Conservation (phyloP, 2,888 invertebrate genomes). For the Ditula angustiorana region DNA sequence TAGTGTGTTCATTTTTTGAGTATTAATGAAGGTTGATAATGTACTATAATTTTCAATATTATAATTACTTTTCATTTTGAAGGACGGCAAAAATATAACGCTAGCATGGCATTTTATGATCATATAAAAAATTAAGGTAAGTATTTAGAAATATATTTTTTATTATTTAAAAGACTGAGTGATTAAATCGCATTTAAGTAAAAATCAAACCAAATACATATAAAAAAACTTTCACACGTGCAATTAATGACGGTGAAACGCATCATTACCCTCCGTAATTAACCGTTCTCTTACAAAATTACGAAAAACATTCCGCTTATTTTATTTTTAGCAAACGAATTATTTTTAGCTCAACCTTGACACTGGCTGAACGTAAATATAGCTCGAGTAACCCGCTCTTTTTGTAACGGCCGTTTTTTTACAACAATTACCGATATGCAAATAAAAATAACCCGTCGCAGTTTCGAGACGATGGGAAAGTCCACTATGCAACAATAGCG, state of each 20-base stretch:
- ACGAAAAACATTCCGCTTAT: slow-evolving; percentile 26
- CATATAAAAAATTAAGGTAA: too few species aligned
- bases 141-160: not conserved
- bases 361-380: slow-evolving; percentile 18
- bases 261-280: slow-evolving; percentile 23
- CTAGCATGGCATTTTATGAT: too few species aligned
- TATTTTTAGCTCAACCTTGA: slow-evolving; percentile 36
- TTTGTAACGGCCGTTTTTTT: slow-evolving; percentile 41
- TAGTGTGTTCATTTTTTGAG: too few species aligned
- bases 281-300: slow-evolving; percentile 22
- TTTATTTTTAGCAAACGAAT: slow-evolving; percentile 20
- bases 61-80: too few species aligned
- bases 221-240: slow-evolving; percentile 15
- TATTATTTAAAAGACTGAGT: not conserved
- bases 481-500: slow-evolving; percentile 58
- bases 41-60: too few species aligned
- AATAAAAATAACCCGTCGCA: slow-evolving; percentile 29
- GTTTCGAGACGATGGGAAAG: slow-evolving; percentile 60
- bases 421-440: not conserved
- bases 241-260: slow-evolving; percentile 1
- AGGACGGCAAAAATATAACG: too few species aligned
- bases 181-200: not conserved
- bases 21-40: too few species aligned
- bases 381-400: slow-evolving; percentile 21
- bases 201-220: not conserved